These are phyloP conservation scores for Jordanella pulchra DNA, from an alignment of 2,797 vertebrate genomes.

Conservation along the genomic window DNA sequence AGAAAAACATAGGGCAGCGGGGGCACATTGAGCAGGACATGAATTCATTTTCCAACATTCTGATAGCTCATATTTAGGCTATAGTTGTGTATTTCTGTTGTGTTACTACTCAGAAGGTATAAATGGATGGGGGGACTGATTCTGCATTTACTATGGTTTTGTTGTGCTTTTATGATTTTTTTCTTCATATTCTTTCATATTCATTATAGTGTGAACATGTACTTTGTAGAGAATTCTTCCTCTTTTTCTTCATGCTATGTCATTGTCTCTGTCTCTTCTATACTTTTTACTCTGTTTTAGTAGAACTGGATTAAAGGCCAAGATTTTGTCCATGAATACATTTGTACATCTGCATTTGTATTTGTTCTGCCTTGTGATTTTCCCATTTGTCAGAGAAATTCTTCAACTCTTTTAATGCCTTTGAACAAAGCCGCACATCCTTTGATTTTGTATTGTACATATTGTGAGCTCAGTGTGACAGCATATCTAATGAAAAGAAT, in stretches of 20 bases:
- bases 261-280: conserved; percentile 44
- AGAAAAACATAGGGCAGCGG: background rate
- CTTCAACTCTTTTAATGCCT: conserved; percentile 21
- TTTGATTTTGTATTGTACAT: conserved; percentile 3
- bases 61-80: conserved; percentile 10
- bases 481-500: background rate
- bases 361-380: conserved; percentile 53
- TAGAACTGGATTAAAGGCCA: conserved; percentile 76
- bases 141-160: conserved; percentile 1
- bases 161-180: conserved; percentile 23
- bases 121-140: conserved; percentile 24
- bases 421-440: conserved; percentile 20
- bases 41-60: conserved; percentile 16
- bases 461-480: background rate
- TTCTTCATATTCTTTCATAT: conserved; percentile 42
- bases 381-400: conserved; percentile 36
- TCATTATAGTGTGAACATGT: conserved; percentile 8
- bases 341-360: conserved; percentile 71
- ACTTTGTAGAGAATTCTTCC: conserved; percentile 31
- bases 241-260: conserved; percentile 43
- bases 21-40: conserved; percentile 23
- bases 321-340: conserved; percentile 73
- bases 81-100: conserved; percentile 24
- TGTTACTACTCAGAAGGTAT: conserved; percentile 21
- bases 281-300: conserved; percentile 64